Evolutionary conservation across 1,140 invertebrate species (phyloP), one percentile per base, ranked within the genome.

Genomic region (Oncopeltus fasciatus): DNA sequence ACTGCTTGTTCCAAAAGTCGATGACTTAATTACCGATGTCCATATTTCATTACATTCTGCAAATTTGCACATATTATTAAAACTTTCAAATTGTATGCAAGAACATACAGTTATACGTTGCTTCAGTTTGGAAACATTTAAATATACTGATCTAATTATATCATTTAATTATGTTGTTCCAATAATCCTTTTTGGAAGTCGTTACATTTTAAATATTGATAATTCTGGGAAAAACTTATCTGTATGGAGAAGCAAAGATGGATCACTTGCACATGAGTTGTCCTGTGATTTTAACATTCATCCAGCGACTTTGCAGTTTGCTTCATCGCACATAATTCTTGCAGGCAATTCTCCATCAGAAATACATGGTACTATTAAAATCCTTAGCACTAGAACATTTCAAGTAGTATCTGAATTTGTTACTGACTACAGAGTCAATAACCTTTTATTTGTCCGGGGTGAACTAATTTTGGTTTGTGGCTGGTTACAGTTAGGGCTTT

Each of bases 161-260:
- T 11, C 18, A 11, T 46, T 59, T 33, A 28, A 53, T 51, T 64
- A 49, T 46, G 49, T 43, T 20, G 56, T 64, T 27, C 59, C 59
- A 2, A 51, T 56, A 11, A 24, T 64, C 26, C 43, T 61, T 21
- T 65, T 60, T 29, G 57, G 38, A 43, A 43, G 26, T 18, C 43
- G 38, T 53, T 62, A 65, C 27, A 16, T 61, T 12, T 31, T 61
- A 27, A 61, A 56, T 38, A 29, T 28, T 26, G 60, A 61, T 27
- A n/a, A 14, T 2, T 49, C 24, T n/a, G 27, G 33, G 9, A 61
- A 53, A 21, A 31, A 26, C 16, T 8, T 61, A 14, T 33, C 14
- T 14, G 26, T 61, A 9, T 61, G 51, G 47, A 46, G 43, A 20
- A 46, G 56, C 28, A 27, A 61, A 26, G 28, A 29, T 61, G 49